Evolutionary conservation across 2,113 vertebrate species (phyloP).

Genomic region (Cinclus cinclus): DNA sequence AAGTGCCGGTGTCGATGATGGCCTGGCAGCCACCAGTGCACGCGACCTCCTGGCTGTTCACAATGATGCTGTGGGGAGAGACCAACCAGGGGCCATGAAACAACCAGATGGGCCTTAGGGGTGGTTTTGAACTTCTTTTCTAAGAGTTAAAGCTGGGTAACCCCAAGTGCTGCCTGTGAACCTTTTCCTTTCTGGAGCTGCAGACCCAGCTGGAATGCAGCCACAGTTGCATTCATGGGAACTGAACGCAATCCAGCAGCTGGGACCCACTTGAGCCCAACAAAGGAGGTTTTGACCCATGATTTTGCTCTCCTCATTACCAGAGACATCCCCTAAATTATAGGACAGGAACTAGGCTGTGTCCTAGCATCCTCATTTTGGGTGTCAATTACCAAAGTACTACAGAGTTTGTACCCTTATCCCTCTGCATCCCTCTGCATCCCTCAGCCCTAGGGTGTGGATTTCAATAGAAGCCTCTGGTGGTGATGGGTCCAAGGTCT

Average conservation of each 20-base stretch:
- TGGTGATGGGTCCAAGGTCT: too few species aligned
- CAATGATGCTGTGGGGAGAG: conserved; percentile 21
- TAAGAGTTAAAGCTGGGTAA: background rate
- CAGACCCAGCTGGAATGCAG: background rate
- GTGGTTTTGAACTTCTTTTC: background rate
- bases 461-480: background rate
- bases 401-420: accelerated
- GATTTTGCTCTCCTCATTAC: background rate
- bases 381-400: background rate
- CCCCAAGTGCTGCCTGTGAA: background rate
- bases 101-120: background rate
- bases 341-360: background rate
- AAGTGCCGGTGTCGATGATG: conserved; percentile 81
- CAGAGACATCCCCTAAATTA: background rate
- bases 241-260: background rate
- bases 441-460: background rate
- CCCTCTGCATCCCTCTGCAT: background rate
- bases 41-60: conserved; percentile 67
- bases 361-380: background rate
- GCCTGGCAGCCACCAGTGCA: conserved; percentile 78
- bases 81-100: accelerated
- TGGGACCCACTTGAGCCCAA: background rate
- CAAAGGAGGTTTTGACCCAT: too few species aligned
- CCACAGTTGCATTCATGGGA: accelerated
- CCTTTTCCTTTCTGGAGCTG: background rate